These are phyloP conservation scores for Chloroceryle aenea DNA, from an alignment of 2,113 vertebrate genomes.

Conservation along the genomic window DNA sequence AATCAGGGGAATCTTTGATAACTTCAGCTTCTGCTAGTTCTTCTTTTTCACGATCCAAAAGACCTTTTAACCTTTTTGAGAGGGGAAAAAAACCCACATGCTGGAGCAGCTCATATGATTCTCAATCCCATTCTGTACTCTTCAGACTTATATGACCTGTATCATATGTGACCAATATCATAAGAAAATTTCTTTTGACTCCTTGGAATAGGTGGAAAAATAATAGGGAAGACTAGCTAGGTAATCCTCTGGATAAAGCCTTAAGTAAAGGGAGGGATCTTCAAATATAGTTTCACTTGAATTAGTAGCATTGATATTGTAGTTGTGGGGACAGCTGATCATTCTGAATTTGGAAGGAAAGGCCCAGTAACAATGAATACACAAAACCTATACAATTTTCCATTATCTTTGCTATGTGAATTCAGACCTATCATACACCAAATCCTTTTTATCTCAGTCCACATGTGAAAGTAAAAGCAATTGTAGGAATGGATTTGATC, in stretches of 20 bases:
- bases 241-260: background rate
- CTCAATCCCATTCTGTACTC: background rate
- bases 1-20: slow-evolving; percentile 98
- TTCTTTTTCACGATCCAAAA: slow-evolving; percentile 90
- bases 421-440: background rate
- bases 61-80: slow-evolving; percentile 84
- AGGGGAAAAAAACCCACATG: background rate
- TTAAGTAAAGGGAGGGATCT: background rate
- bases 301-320: background rate
- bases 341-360: background rate
- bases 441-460: background rate
- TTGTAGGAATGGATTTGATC: background rate
- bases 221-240: background rate
- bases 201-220: background rate
- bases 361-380: background rate
- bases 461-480: background rate
- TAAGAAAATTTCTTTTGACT: background rate
- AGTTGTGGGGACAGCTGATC: background rate
- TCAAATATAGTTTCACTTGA: background rate
- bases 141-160: background rate
- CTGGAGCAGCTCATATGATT: background rate
- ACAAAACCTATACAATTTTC: background rate
- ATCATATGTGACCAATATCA: rapidly evolving
- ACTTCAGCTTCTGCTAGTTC: slow-evolving; percentile 89
- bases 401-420: background rate